phyloP scores from a whole-genome alignment of 64 coral and sea anemone genomes.

The Pachyseris speciosa region DNA sequence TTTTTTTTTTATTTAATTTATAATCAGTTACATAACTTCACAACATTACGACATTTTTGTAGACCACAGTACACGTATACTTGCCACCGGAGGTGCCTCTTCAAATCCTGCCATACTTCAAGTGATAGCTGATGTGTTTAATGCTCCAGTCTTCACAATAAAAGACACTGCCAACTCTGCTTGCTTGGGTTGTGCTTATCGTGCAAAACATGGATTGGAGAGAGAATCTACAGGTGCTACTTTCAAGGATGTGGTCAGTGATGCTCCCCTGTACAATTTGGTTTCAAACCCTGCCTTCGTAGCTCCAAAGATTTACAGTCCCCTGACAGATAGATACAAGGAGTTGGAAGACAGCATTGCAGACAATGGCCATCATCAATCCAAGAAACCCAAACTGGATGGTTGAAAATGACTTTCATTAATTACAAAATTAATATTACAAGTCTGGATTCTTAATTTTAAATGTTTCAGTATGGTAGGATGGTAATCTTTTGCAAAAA shows the following conservation, averaged over 20 bases:
- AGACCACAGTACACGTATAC: slow-evolving; percentile 71
- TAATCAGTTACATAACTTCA: too few species aligned
- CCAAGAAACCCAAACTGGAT: neutral
- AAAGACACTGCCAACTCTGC: slow-evolving; percentile 93
- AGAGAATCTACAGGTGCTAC: slow-evolving; percentile 31
- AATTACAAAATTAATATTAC: too few species aligned
- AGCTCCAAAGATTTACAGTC: slow-evolving; percentile 44
- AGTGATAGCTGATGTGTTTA: slow-evolving; percentile 89
- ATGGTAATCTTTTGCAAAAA: too few species aligned
- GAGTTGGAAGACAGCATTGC: slow-evolving; percentile 74
- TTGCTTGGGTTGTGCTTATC: slow-evolving; percentile 91
- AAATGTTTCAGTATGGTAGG: too few species aligned
- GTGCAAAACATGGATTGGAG: slow-evolving; percentile 88
- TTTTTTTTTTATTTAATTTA: too few species aligned
- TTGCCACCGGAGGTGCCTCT: slow-evolving; percentile 97
- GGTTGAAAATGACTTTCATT: neutral
- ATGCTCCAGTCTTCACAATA: slow-evolving; percentile 91
- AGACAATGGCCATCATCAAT: neutral
- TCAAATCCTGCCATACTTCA: slow-evolving; percentile 92
- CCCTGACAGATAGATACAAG: slow-evolving; percentile 79
- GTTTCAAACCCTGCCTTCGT: slow-evolving; percentile 38
- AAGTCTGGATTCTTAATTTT: too few species aligned
- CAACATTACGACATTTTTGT: neutral
- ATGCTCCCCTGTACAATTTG: slow-evolving; percentile 67
- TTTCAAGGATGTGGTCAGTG: slow-evolving; percentile 68